Evolutionary conservation across 2,888 invertebrate genomes (phyloP).

Genomic region (Lasioglossum zephyrum): DNA sequence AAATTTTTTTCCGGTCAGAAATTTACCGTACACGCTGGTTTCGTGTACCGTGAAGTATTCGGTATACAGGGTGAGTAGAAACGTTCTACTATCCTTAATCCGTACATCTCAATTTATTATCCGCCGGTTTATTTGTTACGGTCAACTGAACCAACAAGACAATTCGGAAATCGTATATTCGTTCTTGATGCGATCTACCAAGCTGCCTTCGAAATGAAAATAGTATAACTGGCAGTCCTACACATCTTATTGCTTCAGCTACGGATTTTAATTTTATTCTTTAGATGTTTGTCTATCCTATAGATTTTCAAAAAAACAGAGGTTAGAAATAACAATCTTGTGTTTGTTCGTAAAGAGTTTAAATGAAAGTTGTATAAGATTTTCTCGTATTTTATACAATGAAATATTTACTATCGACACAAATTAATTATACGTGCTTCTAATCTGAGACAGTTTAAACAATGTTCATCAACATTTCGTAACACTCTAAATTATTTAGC

Average conservation of each 20-base stretch:
- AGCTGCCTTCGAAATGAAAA: background rate
- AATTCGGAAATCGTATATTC: background rate
- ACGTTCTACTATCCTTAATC: slow-evolving; percentile 14
- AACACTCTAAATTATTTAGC: background rate
- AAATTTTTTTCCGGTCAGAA: slow-evolving; percentile 53
- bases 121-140: background rate
- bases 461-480: background rate
- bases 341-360: background rate
- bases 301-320: background rate
- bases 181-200: background rate
- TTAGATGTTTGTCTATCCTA: background rate
- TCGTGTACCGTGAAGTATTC: slow-evolving; percentile 54
- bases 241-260: background rate
- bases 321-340: background rate
- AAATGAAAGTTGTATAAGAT: background rate
- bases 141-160: background rate
- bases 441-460: background rate
- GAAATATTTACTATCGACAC: background rate
- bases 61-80: slow-evolving; percentile 4
- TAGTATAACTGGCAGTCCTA: background rate
- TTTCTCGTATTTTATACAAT: background rate
- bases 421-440: background rate
- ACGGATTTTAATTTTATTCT: background rate
- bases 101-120: background rate
- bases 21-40: slow-evolving; percentile 48